Evolutionary conservation across 2,888 invertebrate genomes (phyloP), one percentile per base, ranked within the genome.

Genomic region (Drosophila mimetica): DNA sequence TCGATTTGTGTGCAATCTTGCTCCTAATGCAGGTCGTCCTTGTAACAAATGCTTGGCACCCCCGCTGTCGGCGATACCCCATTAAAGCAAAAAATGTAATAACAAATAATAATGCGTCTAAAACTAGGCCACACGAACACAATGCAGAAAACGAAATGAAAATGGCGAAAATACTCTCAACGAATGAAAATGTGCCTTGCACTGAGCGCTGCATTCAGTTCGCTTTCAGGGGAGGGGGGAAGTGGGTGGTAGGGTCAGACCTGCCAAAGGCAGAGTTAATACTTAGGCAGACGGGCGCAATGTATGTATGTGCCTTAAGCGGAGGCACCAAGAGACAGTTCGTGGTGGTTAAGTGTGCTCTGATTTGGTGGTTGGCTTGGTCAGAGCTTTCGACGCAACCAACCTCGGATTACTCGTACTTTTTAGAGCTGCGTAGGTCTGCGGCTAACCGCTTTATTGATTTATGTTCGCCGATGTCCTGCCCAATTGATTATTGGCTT

Each of bases 281-380:
- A 76, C 65, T 34, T 39, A 25, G 64, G 9, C 18, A 39, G 39
- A 11, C 18, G 16, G 39, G 18, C 18, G 2, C 4, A 30, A 25
- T 1, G 5, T 18, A 39, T 16, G 16, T 39, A 13, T 34, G 13
- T 34, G 6, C 34, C 34, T 5, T 1, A 34, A 39, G 11, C 5
- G 11, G 39, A 11, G 39, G 39, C 39, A 39, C 16, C 16, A 5
- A 65, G 80, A 71, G 76, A 71, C 83, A 74, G 20, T 41, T 22
- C 34, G 50, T 37, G 34, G 50, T 60, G 69, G 51, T 77, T 71
- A 73, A 64, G 64, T 82, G 86, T 71, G 66, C 64, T 71, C 53
- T 72, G 79, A 86, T 79, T 86, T 80, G 61, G 66, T 75, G 78
- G 80, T 81, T 86, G 80, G 51, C 78, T 64, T 28, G 36, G 37